Conservation (phyloP, 2,797 vertebrate species). For the Scolopax rusticola region DNA sequence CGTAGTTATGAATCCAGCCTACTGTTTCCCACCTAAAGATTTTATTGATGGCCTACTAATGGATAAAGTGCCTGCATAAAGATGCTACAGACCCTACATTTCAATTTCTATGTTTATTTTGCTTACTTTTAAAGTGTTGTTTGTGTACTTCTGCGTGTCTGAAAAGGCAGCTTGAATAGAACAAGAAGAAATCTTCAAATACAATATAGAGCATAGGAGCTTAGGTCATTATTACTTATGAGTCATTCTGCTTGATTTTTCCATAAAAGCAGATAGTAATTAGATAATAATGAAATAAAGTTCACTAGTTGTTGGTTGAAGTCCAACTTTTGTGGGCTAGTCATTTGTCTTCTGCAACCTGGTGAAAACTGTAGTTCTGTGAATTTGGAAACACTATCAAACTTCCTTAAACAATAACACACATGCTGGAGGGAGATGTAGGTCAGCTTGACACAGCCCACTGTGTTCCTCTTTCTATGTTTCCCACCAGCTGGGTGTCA, state of each 20-base stretch:
- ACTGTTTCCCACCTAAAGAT: neutral
- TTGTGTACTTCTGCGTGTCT: rapidly evolving
- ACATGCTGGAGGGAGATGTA: neutral
- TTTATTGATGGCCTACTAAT: neutral
- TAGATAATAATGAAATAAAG: neutral
- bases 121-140: neutral
- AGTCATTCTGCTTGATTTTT: neutral
- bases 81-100: neutral
- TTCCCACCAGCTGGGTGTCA: neutral
- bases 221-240: neutral
- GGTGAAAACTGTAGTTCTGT: neutral
- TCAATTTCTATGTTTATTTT: neutral
- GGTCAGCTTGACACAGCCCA: neutral
- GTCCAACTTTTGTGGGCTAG: neutral
- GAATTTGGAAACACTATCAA: neutral
- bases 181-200: neutral
- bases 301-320: neutral
- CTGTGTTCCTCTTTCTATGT: neutral
- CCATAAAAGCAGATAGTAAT: neutral
- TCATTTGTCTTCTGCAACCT: neutral
- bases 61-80: neutral
- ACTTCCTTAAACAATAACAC: neutral
- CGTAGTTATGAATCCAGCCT: neutral
- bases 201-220: neutral
- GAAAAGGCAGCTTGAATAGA: neutral